Evolutionary conservation across 2,888 invertebrate genomes (phyloP).

Genomic region (Metallyticus violacea): DNA sequence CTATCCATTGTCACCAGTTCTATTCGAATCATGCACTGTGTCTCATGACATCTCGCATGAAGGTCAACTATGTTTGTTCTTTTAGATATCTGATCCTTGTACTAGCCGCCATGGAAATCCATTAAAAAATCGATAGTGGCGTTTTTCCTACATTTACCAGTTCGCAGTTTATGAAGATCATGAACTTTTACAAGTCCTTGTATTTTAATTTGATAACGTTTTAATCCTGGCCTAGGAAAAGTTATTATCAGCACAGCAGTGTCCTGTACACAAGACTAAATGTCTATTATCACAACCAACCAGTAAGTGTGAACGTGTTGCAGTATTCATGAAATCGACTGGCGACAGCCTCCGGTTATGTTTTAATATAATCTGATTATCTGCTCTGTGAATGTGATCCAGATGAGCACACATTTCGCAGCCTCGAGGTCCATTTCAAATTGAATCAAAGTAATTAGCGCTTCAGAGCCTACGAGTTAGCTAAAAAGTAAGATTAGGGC

Average conservation of each 20-base stretch:
- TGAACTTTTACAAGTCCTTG: background rate
- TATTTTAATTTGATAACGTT: background rate
- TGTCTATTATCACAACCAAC: background rate
- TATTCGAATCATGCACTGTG: too few relatives aligned
- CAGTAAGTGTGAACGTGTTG: background rate
- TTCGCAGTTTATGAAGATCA: background rate
- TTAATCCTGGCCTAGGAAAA: too few relatives aligned
- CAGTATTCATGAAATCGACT: too few relatives aligned
- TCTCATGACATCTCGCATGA: too few relatives aligned
- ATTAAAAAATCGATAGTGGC: background rate
- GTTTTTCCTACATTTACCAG: background rate
- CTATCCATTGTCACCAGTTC: too few relatives aligned
- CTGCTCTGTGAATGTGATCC: background rate
- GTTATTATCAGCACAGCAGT: too few relatives aligned
- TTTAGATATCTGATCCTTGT: too few relatives aligned
- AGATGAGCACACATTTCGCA: background rate
- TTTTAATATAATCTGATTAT: background rate
- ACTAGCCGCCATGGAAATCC: too few relatives aligned
- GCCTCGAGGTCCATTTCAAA: background rate
- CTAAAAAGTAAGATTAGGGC: too few relatives aligned
- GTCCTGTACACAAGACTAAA: background rate
- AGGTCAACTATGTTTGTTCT: too few relatives aligned
- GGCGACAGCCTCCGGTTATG: background rate
- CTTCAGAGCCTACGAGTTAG: background rate
- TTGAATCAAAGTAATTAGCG: background rate